phyloP scores from a whole-genome alignment of 1,140 invertebrate species.

The Tetraneura akinire region DNA sequence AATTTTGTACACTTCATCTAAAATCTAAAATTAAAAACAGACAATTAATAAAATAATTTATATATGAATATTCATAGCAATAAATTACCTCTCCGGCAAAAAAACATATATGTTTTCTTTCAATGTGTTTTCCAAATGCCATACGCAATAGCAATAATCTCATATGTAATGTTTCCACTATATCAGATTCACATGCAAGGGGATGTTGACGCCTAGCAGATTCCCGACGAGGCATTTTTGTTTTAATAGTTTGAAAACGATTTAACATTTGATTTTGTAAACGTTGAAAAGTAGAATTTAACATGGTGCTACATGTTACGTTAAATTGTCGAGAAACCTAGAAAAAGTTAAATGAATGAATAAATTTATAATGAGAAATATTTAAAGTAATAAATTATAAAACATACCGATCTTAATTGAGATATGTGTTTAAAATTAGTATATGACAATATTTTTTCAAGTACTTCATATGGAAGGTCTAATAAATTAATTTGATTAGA shows the following conservation, averaged over 20 bases:
- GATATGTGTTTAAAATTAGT: constrained; percentile 75
- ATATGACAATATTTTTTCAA: constrained; percentile 76
- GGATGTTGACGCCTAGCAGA: constrained; percentile 81
- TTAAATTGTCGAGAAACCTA: constrained; percentile 65
- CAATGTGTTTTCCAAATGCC: constrained; percentile 89
- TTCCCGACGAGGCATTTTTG: constrained; percentile 85
- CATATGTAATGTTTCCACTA: constrained; percentile 87
- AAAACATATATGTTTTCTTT: constrained; percentile 85
- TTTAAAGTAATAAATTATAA: constrained; percentile 24
- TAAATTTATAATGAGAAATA: neutral
- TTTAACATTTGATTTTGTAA: constrained; percentile 78
- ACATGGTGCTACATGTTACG: constrained; percentile 71
- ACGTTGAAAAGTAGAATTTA: constrained; percentile 80
- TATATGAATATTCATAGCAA: neutral
- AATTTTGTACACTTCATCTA: constrained; percentile 78
- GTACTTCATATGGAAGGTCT: constrained; percentile 76
- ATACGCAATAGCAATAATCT: constrained; percentile 81
- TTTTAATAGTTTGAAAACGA: constrained; percentile 75
- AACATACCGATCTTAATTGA: constrained; percentile 75
- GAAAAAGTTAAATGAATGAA: neutral
- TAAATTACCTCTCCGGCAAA: constrained; percentile 80
- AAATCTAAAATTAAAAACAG: constrained; percentile 60
- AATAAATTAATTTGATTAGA: constrained; percentile 62
- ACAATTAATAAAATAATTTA: constrained; percentile 21
- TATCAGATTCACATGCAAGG: constrained; percentile 82